Evolutionary conservation across 2,888 invertebrate genomes (phyloP), one percentile per base, ranked within the genome.

Genomic region (Conistra vaccinii): DNA sequence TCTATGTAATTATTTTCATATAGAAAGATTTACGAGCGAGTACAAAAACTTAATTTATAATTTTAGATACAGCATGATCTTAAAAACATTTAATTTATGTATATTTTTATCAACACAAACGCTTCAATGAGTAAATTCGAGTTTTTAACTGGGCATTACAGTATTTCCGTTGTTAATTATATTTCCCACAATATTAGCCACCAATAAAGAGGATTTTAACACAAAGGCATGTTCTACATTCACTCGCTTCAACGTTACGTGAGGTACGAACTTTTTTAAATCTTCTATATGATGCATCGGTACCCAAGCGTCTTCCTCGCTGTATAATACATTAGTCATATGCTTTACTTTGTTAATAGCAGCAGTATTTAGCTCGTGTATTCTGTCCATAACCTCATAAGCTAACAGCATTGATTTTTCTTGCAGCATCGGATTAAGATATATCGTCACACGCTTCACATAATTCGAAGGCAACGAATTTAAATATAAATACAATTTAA

Each of bases 181-280:
- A 51, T 58, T 60, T 10, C 67, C 42, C 14, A 84, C 68, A 66
- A 69, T 20, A 32, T 82, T 60, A n/a, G 65, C 80, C 3, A 86
- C 83, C 14, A 65, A 53, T 12, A 0, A 20, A 0, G 79, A 81
- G 7, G 79, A 79, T 76, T 55, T 84, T 23, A 86, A 78, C 12
- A 83, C 83, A 69, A 86, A 86, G 4, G 80, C 85, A 26, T 84
- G 85, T 20, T 80, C 76, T 2, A 84, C 80, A 62, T 80, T 78
- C 2, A 86, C 70, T 75, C 75, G 48, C 1, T 72, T 53, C 9
- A 85, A 2, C 1, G 51, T 63, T 20, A 84, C 60, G 10, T 81
- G 53, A 0, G 68, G 78, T 20, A 6, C 42, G 5, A 71, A 71
- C 58, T 57, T 78, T 74, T 78, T 83, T 48, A 87, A 80, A 62